Base-by-base conservation (phyloP, 2,888 invertebrate genomes). In the Aromia moschata region DNA sequence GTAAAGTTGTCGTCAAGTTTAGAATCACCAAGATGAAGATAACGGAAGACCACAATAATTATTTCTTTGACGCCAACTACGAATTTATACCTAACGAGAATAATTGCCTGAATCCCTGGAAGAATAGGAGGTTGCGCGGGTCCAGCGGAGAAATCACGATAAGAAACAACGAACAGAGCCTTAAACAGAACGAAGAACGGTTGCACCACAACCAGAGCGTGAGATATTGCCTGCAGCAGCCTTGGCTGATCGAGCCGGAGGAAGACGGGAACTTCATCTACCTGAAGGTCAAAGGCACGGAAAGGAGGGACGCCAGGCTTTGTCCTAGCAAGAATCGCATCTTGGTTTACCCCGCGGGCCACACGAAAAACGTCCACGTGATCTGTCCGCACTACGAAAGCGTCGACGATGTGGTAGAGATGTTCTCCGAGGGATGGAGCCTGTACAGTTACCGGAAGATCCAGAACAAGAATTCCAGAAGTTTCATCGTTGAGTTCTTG, bases 191-290 rank as follows among this genome's bases (percentile, higher is more conserved):
- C 38, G 84, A 85, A 69, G 84, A 84, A 15, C 51, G 45, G 56
- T 83, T 83, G 1, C 79, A 83, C 70, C 83, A 83, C 72, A 85
- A 86, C 25, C 84, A 84, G 16, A 77, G 61, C 16, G 33, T 59
- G 1, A 75, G 77, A 7, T 83, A 83, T 55, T 91, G 91, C 76
- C 85, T 89, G 18, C 88, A 89, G 72, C 87, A 90, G 73, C 91
- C 91, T 1, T 92, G 91, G 91, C 80, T 91, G 1, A 89, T 92
- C 56, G 90, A 91, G 75, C 91, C 91, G 0, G 89, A 89, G 69
- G 88, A 89, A 66, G 83, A 87, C 0, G 87, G 87, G 56, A 86
- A 90, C 75, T 91, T 88, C 74, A 82, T 92, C 36, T 91, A 89
- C 71, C 80, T 92, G 5, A 89, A 88, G 78, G 83, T 91, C 10